phyloP scores from a whole-genome alignment of 1,140 invertebrate genomes.

The Hetaerina americana region DNA sequence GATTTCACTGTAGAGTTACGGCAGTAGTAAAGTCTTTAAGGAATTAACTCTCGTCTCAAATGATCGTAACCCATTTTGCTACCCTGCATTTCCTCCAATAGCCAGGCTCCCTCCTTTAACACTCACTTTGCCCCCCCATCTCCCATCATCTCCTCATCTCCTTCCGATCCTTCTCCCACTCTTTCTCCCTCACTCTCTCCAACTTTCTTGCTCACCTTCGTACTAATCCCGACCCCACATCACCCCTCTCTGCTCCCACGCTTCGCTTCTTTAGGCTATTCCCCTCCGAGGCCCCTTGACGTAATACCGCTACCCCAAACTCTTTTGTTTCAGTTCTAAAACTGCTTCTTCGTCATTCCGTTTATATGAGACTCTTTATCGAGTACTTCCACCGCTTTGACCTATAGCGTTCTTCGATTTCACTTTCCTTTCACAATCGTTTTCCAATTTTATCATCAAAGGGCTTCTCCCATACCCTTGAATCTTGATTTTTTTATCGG shows the following conservation, averaged over 20 bases:
- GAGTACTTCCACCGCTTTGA: neutral
- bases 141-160: neutral
- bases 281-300: too few species aligned
- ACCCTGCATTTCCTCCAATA: neutral
- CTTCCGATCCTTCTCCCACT: neutral
- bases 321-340: neutral
- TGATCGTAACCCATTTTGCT: neutral
- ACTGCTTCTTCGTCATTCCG: neutral
- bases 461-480: neutral
- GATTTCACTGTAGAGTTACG: neutral
- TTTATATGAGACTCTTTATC: neutral
- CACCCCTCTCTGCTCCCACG: too few species aligned
- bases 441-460: neutral
- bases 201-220: too few species aligned
- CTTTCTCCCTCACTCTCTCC: neutral
- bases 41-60: neutral
- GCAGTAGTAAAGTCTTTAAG: neutral
- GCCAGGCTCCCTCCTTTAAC: too few species aligned
- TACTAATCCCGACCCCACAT: too few species aligned
- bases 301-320: neutral
- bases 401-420: neutral
- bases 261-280: too few species aligned
- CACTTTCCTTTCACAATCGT: neutral
- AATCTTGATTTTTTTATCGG: neutral
- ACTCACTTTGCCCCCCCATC: neutral